Base-by-base conservation (phyloP, 2,797 vertebrate genomes). In the Mus minutoides region DNA sequence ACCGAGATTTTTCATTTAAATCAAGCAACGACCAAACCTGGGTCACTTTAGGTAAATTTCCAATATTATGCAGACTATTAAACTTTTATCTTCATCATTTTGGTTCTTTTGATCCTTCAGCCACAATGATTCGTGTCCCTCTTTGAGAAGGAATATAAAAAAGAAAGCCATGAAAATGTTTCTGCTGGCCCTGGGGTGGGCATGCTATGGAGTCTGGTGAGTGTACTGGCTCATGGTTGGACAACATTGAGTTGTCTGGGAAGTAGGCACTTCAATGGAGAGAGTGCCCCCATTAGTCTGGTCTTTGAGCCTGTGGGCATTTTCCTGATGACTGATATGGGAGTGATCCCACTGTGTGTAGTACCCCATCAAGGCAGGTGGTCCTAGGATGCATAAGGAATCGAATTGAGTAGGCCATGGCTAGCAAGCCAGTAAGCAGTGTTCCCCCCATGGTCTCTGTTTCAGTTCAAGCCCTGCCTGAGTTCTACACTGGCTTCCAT, bases 21-120 rank as follows among this genome's bases (percentile, higher is more conserved):
- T 96, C 37, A 43, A 83, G 37, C 94, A 95, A 12, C 34, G 29
- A 67, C 64, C 96, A 94, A 92, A 96, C 90, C 73, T 83, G 71
- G 76, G 95, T 96, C 90, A 89, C 56, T 91, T 95, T 86, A 93
- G 96, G 90, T 90, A 93, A 94, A 80, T 93, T 94, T 90, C 77
- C 85, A 83, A 62, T 49, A 87, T 71, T 75, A 93, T 73, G 69
- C 46, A 92, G n/a, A 88, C 24, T 82, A 56, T 94, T 90, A 85
- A 87, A 75, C 58, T 94, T 96, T 21, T 7, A 62, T 97, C 71
- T 96, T 49, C 49, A 52, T 82, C 1, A 73, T 49, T 96, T 94
- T 91, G 58, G 77, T 84, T 95, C 43, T 97, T 96, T 86, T 52
- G 54, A 60, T 80, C 86, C 37, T 82, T 60, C 40, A 40, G 26